Base-by-base conservation (phyloP, 2,113 vertebrate genomes). In the Esox niger region DNA sequence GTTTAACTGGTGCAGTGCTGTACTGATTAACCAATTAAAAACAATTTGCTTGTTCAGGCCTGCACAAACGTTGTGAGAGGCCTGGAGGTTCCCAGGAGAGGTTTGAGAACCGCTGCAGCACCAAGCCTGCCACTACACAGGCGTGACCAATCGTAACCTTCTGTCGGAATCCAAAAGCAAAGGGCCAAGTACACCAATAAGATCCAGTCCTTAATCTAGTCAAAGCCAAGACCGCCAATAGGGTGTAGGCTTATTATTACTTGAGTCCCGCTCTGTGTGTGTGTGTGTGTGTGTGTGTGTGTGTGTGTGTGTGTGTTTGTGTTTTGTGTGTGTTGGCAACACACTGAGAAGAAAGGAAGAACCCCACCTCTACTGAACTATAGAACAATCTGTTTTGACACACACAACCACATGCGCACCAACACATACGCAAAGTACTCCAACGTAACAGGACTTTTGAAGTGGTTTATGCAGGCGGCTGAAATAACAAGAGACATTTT, bases 181-280 rank as follows among this genome's bases (percentile, higher is more conserved):
- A 35, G n/a, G 31, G 25, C 6, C 57, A 21, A 57, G 43, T 63
- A 59, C 31, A n/a, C n/a, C n/a, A 62, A 43, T 65, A 72, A 62
- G 55, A 27, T 33, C 7, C 21, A 8, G 30, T 21, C 21, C 6
- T 20, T 33, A 26, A 32, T 11, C 23, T 2, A 6, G 17, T 15
- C 26, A 6, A 13, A 27, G 26, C 56, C 56, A 7, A 3, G 21
- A 20, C 49, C 6, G 25, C 21, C 33, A 58, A 21, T 13, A 33
- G 79, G 80, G 82, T 71, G 85, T 81, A 69, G 80, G 67, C 70
- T 62, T 82, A 77, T 84, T 84, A 73, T 80, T 86, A 59, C 67
- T 66, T 35, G 54, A 84, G 64, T 15, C 20, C 25, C 13, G 3
- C 31, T 20, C 17, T 9, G 52, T 5, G 10, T 10, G 17, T 2